phyloP scores from a whole-genome alignment of 2,797 vertebrate genomes.

The Artibeus jamaicensis region DNA sequence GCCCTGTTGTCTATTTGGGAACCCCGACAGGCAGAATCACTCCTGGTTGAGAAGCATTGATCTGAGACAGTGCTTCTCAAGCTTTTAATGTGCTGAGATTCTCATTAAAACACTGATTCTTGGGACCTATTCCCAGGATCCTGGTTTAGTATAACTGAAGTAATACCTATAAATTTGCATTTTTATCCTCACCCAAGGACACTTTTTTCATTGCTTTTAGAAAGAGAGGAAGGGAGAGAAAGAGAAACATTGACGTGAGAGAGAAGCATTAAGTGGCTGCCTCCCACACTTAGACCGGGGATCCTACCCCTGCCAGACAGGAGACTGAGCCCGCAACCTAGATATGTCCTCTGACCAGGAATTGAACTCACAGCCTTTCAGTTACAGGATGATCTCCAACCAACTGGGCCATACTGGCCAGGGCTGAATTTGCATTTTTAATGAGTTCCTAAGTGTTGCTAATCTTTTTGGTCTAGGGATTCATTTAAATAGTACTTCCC shows the following conservation, averaged over 20 bases:
- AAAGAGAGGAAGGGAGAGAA: not conserved
- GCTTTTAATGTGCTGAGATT: not conserved
- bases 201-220: not conserved
- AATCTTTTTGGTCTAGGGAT: not conserved
- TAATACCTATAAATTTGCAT: not conserved
- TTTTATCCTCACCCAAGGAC: not conserved
- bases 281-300: not conserved
- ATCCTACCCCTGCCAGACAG: not conserved
- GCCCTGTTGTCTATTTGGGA: not conserved
- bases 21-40: not conserved
- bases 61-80: not conserved
- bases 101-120: not conserved
- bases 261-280: not conserved
- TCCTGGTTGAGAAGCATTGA: not conserved
- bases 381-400: not conserved
- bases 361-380: not conserved
- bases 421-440: not conserved
- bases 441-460: not conserved
- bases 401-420: not conserved
- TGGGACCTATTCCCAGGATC: not conserved
- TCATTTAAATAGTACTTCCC: not conserved
- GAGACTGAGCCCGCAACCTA: not conserved
- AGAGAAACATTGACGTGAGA: not conserved
- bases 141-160: not conserved
- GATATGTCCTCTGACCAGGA: not conserved